Base-by-base conservation (phyloP, 2,888 invertebrate genomes). In the Galeruca laticollis region DNA sequence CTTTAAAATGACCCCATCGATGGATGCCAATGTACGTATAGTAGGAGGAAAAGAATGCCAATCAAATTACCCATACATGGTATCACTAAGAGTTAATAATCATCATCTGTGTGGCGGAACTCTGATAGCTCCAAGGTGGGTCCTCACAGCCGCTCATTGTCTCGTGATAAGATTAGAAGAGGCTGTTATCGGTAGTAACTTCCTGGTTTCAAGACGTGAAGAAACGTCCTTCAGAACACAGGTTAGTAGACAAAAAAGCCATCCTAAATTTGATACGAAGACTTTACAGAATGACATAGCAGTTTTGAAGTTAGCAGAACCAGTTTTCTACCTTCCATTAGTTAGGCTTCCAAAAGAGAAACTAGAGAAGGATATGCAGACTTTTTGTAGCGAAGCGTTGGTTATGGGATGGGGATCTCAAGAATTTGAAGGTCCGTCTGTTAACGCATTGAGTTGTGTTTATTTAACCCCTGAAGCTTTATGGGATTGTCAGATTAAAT, bases 121-220 rank as follows among this genome's bases (percentile, higher is more conserved):
- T 4, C 15, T 73, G 8, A 68, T 73, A 20, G 54, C 68, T n/a
- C 47, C 73, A 33, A 31, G 54, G 8, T 73, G 73, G 73, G 54
- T 70, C 15, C 20, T 73, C 2, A 68, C 73, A 10, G 73, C 73
- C 18, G 70, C 70, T n/a, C 73, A 73, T 66, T 73, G 73, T 33
- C 35, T 52, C 11, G 2, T 15, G 2, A n/a, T 4, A 31, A 35
- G 3, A 9, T 11, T 15, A 10, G 15, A 61, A 20, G 18, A 20
- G 2, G 47, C 35, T 10, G 47, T 61, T 8, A 61, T 61, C 18
- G 61, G 51, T 13, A 21, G 57, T 15, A 57, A 57, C 3, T 35
- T 10, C 33, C 33, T 57, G 18, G 9, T 57, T 57, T 35, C 56
- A 2, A 57, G 8, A 35, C 9, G 6, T 18, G 3, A 13, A 9